Evolutionary conservation across 2,113 vertebrate species (phyloP), one percentile per base, ranked within the genome.

Genomic region (Nyctibius bracteatus): DNA sequence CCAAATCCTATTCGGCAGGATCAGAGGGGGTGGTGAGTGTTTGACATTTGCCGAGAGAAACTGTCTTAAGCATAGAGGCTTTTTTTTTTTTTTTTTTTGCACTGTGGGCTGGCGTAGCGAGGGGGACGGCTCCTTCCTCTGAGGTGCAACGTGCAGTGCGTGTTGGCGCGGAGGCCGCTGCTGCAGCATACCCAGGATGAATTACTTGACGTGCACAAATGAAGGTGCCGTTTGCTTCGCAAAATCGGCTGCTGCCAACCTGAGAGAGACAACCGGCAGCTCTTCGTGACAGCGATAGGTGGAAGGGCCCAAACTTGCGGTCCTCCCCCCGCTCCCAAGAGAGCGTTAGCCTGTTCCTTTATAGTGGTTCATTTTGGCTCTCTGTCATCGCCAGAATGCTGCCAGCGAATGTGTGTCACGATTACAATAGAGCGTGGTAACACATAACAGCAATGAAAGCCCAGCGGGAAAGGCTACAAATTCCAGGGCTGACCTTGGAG

Each of bases 401-500:
- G 98, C 98, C 98, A 77, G 98, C 97, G 98, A 98, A 98, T 97
- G 98, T 98, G 98, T 98, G 99, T 99, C 98, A 99, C 98, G 99
- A 98, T 98, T 98, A 99, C 99, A 98, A 98, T 99, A 99, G 99
- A 98, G 98, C 98, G 98, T 98, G 98, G 88, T 98, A 98, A 97
- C 98, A 98, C 97, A 92, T 96, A 97, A 98, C 98, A 98, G 98
- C 98, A 98, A 99, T 99, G 99, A 99, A 99, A 99, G 99, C 99
- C 98, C 99, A 99, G 98, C 99, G 99, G 98, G 99, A 99, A 98
- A 99, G 99, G 97, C 99, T 99, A 93, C 99, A 99, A 97, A 99
- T 99, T 98, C 99, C 99, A 81, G 99, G 99, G 98, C 98, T 99
- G 99, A 99, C 99, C 98, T 98, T 99, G 97, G 99, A 99, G 99